Base-by-base conservation (phyloP, 2,797 vertebrate genomes). In the Scolopax rusticola region DNA sequence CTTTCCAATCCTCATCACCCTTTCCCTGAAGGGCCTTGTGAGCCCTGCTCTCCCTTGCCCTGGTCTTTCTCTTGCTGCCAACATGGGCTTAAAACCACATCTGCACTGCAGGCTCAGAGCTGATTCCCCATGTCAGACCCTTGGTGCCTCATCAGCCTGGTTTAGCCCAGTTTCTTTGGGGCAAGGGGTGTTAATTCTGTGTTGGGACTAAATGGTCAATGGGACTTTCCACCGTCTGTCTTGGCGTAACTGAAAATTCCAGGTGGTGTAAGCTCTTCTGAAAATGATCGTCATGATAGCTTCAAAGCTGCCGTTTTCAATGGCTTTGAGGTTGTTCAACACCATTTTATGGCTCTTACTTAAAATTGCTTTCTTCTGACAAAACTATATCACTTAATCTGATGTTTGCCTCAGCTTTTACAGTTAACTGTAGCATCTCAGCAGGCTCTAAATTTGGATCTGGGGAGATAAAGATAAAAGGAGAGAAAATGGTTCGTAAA, bases 301-400 rank as follows among this genome's bases (percentile, higher is more conserved):
- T 93, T 63, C 73, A 57, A 88, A 88, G 83, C 69, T 74, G 77
- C 60, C 15, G 56, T 65, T 93, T 40, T 23, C 57, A 60, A 0
- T 57, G 74, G 15, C 59, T 87, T 7, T 75, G 4, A 53, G 74
- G 74, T 57, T 79, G 15, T 78, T 91, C 28, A 56, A 3, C 74
- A 41, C 43, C 16, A 4, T 93, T 81, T 93, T 79, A 64, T 79
- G 32, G 28, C 28, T 69, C 25, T 86, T 77, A 36, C 41, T 90
- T 60, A 95, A 89, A 93, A 68, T 54, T 67, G 48, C 54, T 76
- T 43, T 86, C 48, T 43, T 74, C 61, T 81, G 57, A 81, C 70
- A 73, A 88, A 90, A 78, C 23, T 47, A 7, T 47, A 11, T 65
- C 30, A 6, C 67, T 59, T 77, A 69, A 76, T 73, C n/a, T 79